Evolutionary conservation across 2,888 invertebrate species (phyloP), one percentile per base, ranked within the genome.

Genomic region (Blomia tropicalis): DNA sequence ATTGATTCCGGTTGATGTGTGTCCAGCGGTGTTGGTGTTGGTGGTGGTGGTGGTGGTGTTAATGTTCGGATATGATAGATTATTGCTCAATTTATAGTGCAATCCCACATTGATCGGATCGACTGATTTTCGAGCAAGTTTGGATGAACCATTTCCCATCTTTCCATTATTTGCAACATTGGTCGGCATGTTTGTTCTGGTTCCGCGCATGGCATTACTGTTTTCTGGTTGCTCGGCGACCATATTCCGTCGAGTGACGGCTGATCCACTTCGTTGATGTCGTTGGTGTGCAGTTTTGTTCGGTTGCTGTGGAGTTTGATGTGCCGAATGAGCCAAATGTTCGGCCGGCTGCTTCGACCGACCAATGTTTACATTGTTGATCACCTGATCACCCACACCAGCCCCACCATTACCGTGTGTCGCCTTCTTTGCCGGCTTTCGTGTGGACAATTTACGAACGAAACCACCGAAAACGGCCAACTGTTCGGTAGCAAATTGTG

Each of bases 401-500:
- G 7, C 27, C 14, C 5, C 22, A 47, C 27, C 51, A 19, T 22
- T 47, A 11, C 7, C 7, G 7, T 47, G 51, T 7, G 36, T 17
- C 17, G 7, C 36, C 51, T 47, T 47, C n/a, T 56, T 56, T 11
- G 14, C 25, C 23, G 56, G 29, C 25, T 27, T 23, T 25, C 56
- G 56, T 32, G 56, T 56, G 4, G 19, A 22, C 3, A 56, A 23
- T 25, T 56, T 56, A 25, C 56, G 56, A 27, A 56, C 29, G 11
- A 56, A 19, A 7, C 56, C 56, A 56, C 31, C 31, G 23, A 56
- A 56, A 2, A 56, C 56, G 56, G 56, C 56, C 29, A 56, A 29
- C 29, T 56, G 56, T 36, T 56, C 56, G 56, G 56, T 25, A 14
- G 56, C 56, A 36, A 56, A 56, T 56, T 27, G 30, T 29, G 30